Evolutionary conservation across 2,113 vertebrate genomes (phyloP), one percentile per base, ranked within the genome.

Genomic region (Apaloderma vittatum): DNA sequence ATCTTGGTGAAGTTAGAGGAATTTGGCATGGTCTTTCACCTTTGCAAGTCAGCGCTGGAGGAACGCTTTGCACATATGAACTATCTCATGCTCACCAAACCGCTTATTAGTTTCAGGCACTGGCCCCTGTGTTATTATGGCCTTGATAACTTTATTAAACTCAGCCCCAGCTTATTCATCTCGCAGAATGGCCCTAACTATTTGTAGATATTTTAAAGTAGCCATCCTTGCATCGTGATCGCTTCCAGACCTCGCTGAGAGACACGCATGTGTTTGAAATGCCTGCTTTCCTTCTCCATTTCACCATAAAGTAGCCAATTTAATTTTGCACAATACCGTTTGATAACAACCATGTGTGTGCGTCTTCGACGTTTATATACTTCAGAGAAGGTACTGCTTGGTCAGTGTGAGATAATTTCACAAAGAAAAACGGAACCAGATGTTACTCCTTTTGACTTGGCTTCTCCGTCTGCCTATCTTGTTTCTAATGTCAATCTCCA

Each of bases 311-410:
- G 98, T 98, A 98, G 98, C 98, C 98, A 97, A 97, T 98, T 98
- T 98, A 97, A 98, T 98, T 98, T 98, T 97, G 97, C 97, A 98
- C 98, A 98, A 97, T 97, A 97, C 97, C 96, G 62, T 97, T 98
- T 98, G 98, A 98, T 98, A 98, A 98, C 97, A 98, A 98, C 98
- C 98, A 98, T 98, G 98, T 98, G 98, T 98, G 97, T 96, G 95
- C 88, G 97, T 98, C 97, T 98, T 98, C 97, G 96, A 88, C 93
- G 48, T 98, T 98, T 98, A 98, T 98, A 58, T 52, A 98, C 98
- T 98, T 97, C 97, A 97, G 97, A 98, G 98, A 98, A 98, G 97
- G 97, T 97, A 97, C 97, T 97, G 88, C 97, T 97, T 97, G 98
- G 98, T 97, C 98, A 98, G 97, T 98, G 98, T 98, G 98, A 98